Evolutionary conservation across 2,113 vertebrate species (phyloP), one percentile per base, ranked within the genome.

Genomic region (Colossoma macropomum): DNA sequence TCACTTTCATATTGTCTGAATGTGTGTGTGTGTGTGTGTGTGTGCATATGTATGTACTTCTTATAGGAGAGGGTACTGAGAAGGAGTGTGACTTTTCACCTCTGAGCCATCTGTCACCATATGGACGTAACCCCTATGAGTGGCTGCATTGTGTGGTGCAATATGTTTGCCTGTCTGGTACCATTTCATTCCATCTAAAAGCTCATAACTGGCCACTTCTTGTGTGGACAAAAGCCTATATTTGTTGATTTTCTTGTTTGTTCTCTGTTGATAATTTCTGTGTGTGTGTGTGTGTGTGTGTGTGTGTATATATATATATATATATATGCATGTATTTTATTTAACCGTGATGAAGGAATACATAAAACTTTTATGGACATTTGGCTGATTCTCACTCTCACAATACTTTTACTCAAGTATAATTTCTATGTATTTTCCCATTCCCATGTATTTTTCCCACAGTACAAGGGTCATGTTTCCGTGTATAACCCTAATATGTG

Each of bases 21-120:
- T 38, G 27, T 32, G 3, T 75, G 48, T 56, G 38, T 70, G 23
- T 50, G 11, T 38, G 28, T 72, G 50, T 28, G 34, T 72, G 12
- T 30, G 23, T 34, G 72, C 32, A 48, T 45, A 11, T 71, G 50
- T 66, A 27, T 65, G 17, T 50, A 21, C 32, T 38, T 34, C 19
- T 38, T 10, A 66, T 1, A 34, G 32, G 23, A 28, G 16, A 16
- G 59, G 38, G 25, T 45, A 0, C 23, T 65, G 41, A 7, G 56
- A 63, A 80, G 0, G 38, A 30, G 28, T 23, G 17, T 34, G 60
- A 34, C 68, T 72, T 50, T 77, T 83, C 66, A 78, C 77, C 83
- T 66, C 60, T 60, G 8, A 81, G 52, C 65, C 84, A 81, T 85
- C 84, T 81, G 73, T 77, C 59, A 81, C 45, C 66, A 30, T 73